Base-by-base conservation (phyloP, 2,113 vertebrate genomes). In the Misgurnus mizolepis region DNA sequence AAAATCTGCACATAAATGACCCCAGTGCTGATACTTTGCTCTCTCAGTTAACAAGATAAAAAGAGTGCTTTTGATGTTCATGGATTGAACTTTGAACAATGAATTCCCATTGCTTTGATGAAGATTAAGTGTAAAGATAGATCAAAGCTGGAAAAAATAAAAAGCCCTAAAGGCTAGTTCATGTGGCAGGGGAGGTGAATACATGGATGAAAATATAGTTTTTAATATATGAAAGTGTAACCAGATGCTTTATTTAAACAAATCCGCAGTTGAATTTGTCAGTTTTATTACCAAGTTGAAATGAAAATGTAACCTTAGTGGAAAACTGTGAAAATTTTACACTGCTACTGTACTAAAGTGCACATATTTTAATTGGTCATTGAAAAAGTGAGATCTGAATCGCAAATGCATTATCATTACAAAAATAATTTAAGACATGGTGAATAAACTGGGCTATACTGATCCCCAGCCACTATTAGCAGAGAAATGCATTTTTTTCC, bases 61-160 rank as follows among this genome's bases (percentile, higher is more conserved):
- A 62, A 76, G 50, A 41, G 43, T 49, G 12, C 49, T 40, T 73
- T 77, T 78, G 72, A 80, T 58, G 55, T 80, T 74, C 62, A 65
- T 56, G 67, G 65, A 53, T 14, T 69, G 50, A 74, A 69, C 49
- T 78, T 41, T 53, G 70, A 82, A 74, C 75, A 61, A 70, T 80
- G 74, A 15, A 76, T 87, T 83, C 82, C 39, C 67, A 81, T 67
- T 76, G 76, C 47, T 84, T 76, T 85, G 81, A 88, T 65, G 68
- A 82, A 87, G 78, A 89, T 89, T 88, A 86, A 85, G 86, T 85
- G 78, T 85, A 86, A 76, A 88, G 74, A 55, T 76, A 83, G 86
- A 86, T 89, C 86, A 89, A 86, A 87, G 85, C 39, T n/a, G 17
- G 76, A 55, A 43, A 34, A 81, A 58, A 62, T 58, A 58, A 76